Evolutionary conservation across 1,140 invertebrate genomes (phyloP).

Genomic region (Philotrypesis tridentata): DNA sequence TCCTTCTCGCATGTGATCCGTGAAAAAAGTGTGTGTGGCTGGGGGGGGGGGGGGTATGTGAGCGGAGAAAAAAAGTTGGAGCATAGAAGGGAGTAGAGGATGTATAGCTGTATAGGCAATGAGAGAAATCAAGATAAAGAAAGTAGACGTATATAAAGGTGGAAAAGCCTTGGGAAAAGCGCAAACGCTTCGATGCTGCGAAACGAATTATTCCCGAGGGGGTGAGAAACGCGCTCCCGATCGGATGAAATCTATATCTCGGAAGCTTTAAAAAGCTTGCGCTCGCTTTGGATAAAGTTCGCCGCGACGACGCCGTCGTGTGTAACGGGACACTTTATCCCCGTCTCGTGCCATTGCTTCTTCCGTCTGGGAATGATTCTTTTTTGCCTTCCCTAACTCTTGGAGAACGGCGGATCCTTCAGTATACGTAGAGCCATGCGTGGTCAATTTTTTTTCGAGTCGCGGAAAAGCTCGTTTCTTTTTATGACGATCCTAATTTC

Average conservation of each 20-base stretch:
- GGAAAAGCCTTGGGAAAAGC: too few relatives aligned
- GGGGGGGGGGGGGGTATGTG: background rate
- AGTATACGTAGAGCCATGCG: background rate
- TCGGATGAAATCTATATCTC: conserved; percentile 40
- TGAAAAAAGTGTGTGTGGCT: too few relatives aligned
- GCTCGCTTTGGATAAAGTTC: conserved; percentile 55
- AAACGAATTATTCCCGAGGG: conserved; percentile 54
- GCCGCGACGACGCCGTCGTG: conserved; percentile 30
- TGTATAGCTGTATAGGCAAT: conserved; percentile 46
- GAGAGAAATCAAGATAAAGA: conserved; percentile 46
- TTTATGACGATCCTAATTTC: conserved; percentile 44
- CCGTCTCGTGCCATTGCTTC: conserved; percentile 51
- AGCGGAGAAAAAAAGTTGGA: too few relatives aligned
- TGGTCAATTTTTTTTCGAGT: background rate
- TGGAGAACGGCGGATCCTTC: conserved; percentile 14
- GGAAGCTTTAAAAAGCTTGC: conserved; percentile 44
- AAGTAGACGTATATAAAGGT: conserved; percentile 10
- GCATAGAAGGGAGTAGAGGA: conserved; percentile 23
- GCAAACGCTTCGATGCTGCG: conserved; percentile 43
- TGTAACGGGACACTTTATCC: conserved; percentile 54
- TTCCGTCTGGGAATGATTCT: conserved; percentile 35
- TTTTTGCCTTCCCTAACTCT: background rate
- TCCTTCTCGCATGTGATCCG: background rate
- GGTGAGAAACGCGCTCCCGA: conserved; percentile 35
- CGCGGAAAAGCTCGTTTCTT: conserved; percentile 30